These are phyloP conservation scores for Ptychobarbus kaznakovi DNA, from an alignment of 2,797 vertebrate species.

Conservation along the genomic window DNA sequence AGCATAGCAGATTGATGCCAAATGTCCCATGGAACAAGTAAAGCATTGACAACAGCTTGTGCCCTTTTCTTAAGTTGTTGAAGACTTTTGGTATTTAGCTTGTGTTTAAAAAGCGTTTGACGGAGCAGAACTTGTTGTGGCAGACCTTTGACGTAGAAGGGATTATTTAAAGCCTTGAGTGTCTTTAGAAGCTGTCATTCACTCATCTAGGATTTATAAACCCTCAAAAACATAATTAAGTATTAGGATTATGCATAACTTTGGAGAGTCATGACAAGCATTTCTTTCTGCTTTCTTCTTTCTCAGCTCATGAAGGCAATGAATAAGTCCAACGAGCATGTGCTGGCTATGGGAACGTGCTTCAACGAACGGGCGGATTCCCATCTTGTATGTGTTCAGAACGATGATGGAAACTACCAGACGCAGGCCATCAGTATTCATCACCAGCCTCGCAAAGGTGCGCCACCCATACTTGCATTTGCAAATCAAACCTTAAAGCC, in stretches of 20 bases:
- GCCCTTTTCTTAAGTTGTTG: background rate
- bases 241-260: constrained; percentile 12
- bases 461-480: constrained; percentile 32
- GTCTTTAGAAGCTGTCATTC: background rate
- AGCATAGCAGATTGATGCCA: constrained; percentile 7
- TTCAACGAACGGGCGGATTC: constrained; percentile 97
- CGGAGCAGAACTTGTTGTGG: constrained; percentile 14
- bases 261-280: background rate
- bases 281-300: constrained; percentile 33
- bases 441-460: constrained; percentile 95
- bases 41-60: constrained; percentile 22
- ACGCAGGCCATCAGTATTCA: constrained; percentile 99
- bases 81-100: constrained; percentile 23
- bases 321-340: constrained; percentile 98
- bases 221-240: background rate
- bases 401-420: constrained; percentile 98
- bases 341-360: constrained; percentile 94
- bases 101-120: constrained; percentile 1
- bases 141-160: background rate
- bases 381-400: constrained; percentile 97
- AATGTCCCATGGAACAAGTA: constrained; percentile 8
- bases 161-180: constrained; percentile 5
- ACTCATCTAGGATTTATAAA: background rate
- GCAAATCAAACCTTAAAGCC: background rate
- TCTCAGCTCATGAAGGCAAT: constrained; percentile 98